Percentiles rank a stretch among this genome's conserved stretches.
phyloP scores from a whole-genome alignment of 1,140 invertebrate species.

The Danaus plexippus region DNA sequence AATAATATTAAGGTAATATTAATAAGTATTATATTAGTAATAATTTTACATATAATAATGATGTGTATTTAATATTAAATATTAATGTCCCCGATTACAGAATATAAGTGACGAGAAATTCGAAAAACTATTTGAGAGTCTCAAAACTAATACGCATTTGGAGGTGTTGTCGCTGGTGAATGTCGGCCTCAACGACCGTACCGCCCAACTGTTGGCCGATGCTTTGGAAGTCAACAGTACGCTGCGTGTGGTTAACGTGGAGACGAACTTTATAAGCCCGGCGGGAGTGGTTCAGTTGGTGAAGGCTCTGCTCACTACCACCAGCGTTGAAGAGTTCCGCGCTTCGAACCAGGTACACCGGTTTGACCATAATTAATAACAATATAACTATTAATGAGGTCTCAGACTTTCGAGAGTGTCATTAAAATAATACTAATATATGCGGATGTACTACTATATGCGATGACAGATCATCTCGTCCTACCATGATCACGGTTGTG shows the following conservation, averaged over 20 bases:
- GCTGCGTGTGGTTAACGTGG: constrained; percentile 92
- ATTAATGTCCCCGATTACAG: constrained; percentile 71
- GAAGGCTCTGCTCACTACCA: constrained; percentile 87
- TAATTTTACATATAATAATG: background rate
- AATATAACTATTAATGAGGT: background rate
- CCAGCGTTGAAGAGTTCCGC: constrained; percentile 92
- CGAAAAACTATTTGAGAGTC: constrained; percentile 87
- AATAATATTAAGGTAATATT: constrained; percentile 94
- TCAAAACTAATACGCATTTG: constrained; percentile 92
- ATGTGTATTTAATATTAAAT: no score
- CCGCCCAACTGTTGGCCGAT: constrained; percentile 86
- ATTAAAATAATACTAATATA: no score
- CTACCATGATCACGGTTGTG: no score
- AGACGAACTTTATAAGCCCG: constrained; percentile 96
- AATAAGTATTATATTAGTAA: constrained; percentile 1
- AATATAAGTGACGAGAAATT: constrained; percentile 98
- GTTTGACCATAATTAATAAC: background rate
- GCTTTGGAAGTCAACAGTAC: constrained; percentile 90
- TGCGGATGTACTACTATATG: no score
- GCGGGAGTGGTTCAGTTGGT: constrained; percentile 87
- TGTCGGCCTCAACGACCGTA: constrained; percentile 91
- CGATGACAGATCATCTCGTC: no score
- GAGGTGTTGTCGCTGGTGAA: constrained; percentile 95
- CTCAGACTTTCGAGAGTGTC: no score
- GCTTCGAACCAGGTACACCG: constrained; percentile 92